Evolutionary conservation across 1,140 invertebrate genomes (phyloP), one percentile per base, ranked within the genome.

Genomic region (Drosophila chauvacae): DNA sequence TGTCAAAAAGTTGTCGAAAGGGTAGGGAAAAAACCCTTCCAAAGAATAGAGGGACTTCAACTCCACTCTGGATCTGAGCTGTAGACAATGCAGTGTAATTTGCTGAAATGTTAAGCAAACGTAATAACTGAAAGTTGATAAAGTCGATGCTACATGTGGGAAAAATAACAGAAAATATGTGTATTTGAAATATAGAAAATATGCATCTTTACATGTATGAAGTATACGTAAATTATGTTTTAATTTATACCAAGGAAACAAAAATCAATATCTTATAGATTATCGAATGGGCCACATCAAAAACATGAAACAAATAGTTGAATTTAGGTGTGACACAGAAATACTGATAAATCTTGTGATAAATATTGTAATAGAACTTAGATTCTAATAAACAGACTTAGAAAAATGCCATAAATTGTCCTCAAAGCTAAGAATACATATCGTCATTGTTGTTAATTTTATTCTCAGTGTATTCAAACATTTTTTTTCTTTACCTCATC

Each of bases 101-200:
- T 87, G 83, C 83, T 66, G 77, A 90, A 71, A 90, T 81, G 73
- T 70, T 78, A 79, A 90, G 78, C 76, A 90, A 87, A 83, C 76
- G 79, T 87, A 81, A 87, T 87, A 72, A 81, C 82, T 71, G 81
- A 78, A 56, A 75, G 84, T 85, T 81, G 82, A 81, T 82, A 85
- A 75, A 72, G 77, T 85, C 70, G 50, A 75, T 55, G 48, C n/a
- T 58, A 64, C 74, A 55, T 14, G 11, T 10, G 9, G 20, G 41
- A 35, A 68, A 26, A 72, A 79, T 78, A 61, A 64, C 55, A 9
- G n/a, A 13, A 30, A 30, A 44, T 30, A 18, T 28, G n/a, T 11
- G 20, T 13, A 11, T 44, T 11, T 20, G 7, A 20, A 11, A 5
- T 18, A 35, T 35, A 11, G 11, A 13, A 45, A 45, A 11, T 20